A percentile compares a stretch with the other conserved stretches of the same genome.
Conservation (phyloP, 2,888 invertebrate species). For the Anorthoa munda region DNA sequence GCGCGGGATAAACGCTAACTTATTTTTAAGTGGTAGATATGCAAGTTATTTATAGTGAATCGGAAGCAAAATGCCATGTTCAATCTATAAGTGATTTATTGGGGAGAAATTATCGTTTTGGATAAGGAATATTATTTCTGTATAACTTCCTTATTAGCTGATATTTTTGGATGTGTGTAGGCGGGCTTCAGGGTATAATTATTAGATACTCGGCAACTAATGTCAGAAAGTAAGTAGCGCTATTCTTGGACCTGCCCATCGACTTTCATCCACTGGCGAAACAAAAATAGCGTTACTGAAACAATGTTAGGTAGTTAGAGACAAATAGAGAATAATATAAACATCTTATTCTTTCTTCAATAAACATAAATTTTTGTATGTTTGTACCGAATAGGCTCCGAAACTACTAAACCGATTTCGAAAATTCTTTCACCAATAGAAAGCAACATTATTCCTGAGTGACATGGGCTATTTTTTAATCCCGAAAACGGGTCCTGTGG, state of each 20-base stretch:
- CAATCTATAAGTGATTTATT: slow-evolving; percentile 85
- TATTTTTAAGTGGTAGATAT: slow-evolving; percentile 87
- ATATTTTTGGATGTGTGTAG: slow-evolving; percentile 47
- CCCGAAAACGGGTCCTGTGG: too few relatives aligned
- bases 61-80: slow-evolving; percentile 84
- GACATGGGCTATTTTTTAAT: too few relatives aligned
- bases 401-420: too few relatives aligned
- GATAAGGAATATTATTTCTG: slow-evolving; percentile 63
- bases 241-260: not conserved
- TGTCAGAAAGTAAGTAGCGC: not conserved
- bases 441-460: too few relatives aligned
- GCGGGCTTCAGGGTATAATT: not conserved
- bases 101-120: slow-evolving; percentile 76
- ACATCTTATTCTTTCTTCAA: too few relatives aligned
- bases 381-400: too few relatives aligned
- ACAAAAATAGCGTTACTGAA: not conserved
- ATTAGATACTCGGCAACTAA: not conserved
- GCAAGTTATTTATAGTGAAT: slow-evolving; percentile 83
- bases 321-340: too few relatives aligned
- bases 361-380: too few relatives aligned
- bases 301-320: not conserved
- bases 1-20: slow-evolving; percentile 81
- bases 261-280: slow-evolving; percentile 7
- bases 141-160: slow-evolving; percentile 40
- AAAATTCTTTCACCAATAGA: too few relatives aligned